Conservation (phyloP, 1,140 invertebrate genomes). For the Drosophila chauvacae region DNA sequence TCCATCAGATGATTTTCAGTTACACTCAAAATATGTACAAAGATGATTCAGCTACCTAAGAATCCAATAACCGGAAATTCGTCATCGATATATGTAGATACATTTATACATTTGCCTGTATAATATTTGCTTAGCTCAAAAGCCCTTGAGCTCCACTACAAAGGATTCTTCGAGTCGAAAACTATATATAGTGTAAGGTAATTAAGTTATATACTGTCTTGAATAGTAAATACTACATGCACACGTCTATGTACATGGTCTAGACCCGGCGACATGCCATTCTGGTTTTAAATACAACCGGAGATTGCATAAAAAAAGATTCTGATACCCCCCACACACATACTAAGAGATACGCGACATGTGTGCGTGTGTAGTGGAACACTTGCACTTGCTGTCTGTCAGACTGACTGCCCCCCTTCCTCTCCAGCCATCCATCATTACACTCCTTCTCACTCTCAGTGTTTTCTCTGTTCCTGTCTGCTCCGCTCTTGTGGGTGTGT, state of each 20-base stretch:
- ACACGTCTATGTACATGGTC: neutral
- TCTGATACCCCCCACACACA: conserved; percentile 29
- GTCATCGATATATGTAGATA: neutral
- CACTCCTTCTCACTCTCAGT: conserved; percentile 1
- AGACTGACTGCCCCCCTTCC: conserved; percentile 12
- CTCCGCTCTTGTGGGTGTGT: conserved; percentile 18
- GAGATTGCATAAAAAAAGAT: conserved; percentile 28
- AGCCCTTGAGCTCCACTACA: neutral
- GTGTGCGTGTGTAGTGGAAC: conserved; percentile 19
- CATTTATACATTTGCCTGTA: neutral
- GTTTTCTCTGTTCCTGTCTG: conserved; percentile 35
- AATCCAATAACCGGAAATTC: conserved; percentile 37
- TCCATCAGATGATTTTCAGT: neutral
- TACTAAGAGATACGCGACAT: neutral
- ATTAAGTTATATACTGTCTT: conserved; percentile 5
- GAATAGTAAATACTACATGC: neutral
- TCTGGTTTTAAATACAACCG: conserved; percentile 22
- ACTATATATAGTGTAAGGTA: neutral
- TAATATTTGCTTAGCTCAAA: neutral
- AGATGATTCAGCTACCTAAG: conserved; percentile 14
- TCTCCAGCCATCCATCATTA: conserved; percentile 6
- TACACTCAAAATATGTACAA: neutral
- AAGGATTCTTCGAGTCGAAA: conserved; percentile 3
- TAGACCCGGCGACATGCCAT: conserved; percentile 5
- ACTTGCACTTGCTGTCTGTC: conserved; percentile 48